Conservation (phyloP, 2,113 vertebrate species). For the Sylvia atricapilla region DNA sequence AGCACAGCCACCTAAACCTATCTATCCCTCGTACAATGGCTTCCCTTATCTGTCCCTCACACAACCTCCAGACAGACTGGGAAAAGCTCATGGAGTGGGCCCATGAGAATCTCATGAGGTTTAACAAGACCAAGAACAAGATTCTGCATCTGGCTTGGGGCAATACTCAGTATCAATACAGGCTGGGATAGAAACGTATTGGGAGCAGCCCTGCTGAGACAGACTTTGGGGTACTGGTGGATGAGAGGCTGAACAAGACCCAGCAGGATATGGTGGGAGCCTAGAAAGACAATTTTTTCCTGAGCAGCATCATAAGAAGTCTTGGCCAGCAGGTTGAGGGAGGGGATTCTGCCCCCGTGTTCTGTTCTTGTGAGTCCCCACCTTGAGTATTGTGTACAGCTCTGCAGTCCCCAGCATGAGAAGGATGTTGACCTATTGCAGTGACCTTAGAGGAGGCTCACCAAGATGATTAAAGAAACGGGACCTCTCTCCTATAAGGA, state of each 20-base stretch:
- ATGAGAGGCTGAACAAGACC: not conserved
- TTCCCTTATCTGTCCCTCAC: too few species aligned
- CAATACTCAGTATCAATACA: not conserved
- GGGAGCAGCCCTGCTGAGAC: fast-evolving
- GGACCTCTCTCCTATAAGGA: not conserved
- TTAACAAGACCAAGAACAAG: not conserved
- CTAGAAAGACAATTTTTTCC: not conserved
- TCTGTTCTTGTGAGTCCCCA: not conserved
- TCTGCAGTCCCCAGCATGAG: not conserved
- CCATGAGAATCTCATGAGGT: not conserved
- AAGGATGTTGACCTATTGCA: not conserved
- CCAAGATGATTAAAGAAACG: not conserved
- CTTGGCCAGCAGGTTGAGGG: not conserved
- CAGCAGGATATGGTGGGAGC: fast-evolving
- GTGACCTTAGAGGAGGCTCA: not conserved
- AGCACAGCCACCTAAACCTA: too few species aligned
- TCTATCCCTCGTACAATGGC: too few species aligned
- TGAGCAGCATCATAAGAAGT: too few species aligned
- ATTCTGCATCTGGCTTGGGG: not conserved
- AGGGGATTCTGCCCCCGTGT: not conserved
- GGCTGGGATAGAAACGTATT: not conserved
- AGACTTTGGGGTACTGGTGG: not conserved
- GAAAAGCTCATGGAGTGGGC: not conserved
- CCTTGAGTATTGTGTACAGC: not conserved
- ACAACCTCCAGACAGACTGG: not conserved